phyloP scores from a whole-genome alignment of 2,113 vertebrate species.

The Laterallus jamaicensis region DNA sequence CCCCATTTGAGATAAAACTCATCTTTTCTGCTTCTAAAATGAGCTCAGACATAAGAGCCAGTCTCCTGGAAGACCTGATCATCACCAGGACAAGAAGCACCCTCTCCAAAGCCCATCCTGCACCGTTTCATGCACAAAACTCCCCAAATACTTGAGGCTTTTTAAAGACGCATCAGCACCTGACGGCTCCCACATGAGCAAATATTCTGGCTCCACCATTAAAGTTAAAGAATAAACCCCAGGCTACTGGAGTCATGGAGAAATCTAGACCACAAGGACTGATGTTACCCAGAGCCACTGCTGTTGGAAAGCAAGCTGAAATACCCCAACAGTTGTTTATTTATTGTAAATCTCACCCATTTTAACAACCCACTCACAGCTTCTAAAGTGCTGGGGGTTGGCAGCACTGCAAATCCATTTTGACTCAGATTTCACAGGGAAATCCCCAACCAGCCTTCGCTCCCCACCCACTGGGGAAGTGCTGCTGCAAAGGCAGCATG shows the following conservation, averaged over 20 bases:
- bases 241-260: background rate
- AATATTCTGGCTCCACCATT: background rate
- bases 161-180: background rate
- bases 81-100: accelerated
- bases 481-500: background rate
- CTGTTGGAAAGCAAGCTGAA: background rate
- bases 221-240: background rate
- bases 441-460: background rate
- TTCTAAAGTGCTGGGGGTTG: background rate
- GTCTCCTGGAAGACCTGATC: background rate
- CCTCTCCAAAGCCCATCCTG: background rate
- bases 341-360: background rate
- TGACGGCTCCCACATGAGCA: accelerated
- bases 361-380: background rate
- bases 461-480: background rate
- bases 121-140: background rate
- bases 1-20: accelerated
- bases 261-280: background rate
- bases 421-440: background rate
- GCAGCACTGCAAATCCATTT: background rate
- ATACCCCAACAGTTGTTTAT: accelerated
- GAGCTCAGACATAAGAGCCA: too few species aligned
- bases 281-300: background rate
- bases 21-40: accelerated
- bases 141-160: background rate